These are phyloP conservation scores for Wiebesia pumilae DNA, from an alignment of 1,140 invertebrate genomes.

Conservation along the genomic window DNA sequence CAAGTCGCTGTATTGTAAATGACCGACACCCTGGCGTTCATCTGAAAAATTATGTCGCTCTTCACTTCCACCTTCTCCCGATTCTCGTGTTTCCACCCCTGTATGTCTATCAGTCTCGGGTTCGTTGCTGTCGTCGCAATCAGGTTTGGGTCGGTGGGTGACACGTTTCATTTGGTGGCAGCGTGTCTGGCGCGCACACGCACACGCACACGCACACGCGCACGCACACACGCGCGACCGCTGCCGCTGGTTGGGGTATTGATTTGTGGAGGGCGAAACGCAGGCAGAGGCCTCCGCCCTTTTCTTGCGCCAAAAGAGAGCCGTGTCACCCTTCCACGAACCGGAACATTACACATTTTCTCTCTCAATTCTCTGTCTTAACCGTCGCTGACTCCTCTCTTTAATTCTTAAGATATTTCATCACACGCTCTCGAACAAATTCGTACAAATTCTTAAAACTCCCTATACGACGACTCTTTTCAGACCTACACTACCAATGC, in stretches of 20 bases:
- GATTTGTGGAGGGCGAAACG: constrained; percentile 70
- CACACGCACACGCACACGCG: constrained; percentile 48
- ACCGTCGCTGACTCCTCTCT: no score
- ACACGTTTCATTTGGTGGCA: constrained; percentile 66
- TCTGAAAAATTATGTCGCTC: no score
- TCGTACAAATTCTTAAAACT: no score
- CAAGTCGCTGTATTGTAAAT: background rate
- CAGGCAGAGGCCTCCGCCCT: constrained; percentile 55
- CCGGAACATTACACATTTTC: background rate
- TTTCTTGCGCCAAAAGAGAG: constrained; percentile 44
- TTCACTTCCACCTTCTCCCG: no score
- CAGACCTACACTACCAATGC: no score
- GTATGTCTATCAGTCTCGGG: constrained; percentile 20
- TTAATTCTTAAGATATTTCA: no score
- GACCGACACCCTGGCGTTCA: background rate
- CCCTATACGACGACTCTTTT: no score
- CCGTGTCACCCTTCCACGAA: constrained; percentile 36
- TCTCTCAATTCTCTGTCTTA: background rate
- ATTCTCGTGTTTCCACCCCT: background rate
- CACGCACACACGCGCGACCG: constrained; percentile 10
- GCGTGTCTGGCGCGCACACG: constrained; percentile 19
- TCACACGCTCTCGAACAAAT: no score
- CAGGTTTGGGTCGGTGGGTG: constrained; percentile 70
- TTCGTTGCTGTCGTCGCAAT: constrained; percentile 44
- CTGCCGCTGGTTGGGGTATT: constrained; percentile 64